These are phyloP conservation scores for Oxytorus armatus DNA, from an alignment of 2,888 invertebrate species.

Conservation along the genomic window DNA sequence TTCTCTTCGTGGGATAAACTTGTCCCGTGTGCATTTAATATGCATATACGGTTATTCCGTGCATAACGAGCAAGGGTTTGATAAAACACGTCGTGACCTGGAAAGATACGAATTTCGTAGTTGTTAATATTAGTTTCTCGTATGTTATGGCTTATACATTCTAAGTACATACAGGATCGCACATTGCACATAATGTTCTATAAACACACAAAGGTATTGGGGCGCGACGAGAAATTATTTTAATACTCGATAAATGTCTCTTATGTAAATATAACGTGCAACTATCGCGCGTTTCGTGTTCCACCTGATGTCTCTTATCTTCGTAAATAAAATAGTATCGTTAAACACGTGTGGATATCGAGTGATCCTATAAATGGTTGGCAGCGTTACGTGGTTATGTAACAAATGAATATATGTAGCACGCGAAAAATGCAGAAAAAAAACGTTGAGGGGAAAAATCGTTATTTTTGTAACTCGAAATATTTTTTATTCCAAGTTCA, in stretches of 20 bases:
- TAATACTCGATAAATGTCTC: constrained; percentile 40
- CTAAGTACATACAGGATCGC: constrained; percentile 35
- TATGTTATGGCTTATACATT: constrained; percentile 20
- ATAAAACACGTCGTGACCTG: constrained; percentile 63
- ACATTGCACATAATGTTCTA: constrained; percentile 17
- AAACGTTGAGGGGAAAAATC: not conserved
- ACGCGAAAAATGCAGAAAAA: too few species aligned
- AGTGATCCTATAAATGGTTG: too few species aligned
- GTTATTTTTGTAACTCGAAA: too few species aligned
- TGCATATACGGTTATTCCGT: constrained; percentile 30
- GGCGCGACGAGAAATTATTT: constrained; percentile 31
- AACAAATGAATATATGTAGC: too few species aligned
- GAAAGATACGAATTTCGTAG: constrained; percentile 66
- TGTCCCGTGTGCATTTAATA: constrained; percentile 5
- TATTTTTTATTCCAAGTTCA: too few species aligned
- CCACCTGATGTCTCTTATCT: constrained; percentile 37
- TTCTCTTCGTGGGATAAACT: too few species aligned
- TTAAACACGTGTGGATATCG: constrained; percentile 55
- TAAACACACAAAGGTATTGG: too few species aligned
- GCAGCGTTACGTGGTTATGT: too few species aligned
- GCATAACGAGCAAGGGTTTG: constrained; percentile 25
- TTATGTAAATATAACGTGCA: constrained; percentile 17
- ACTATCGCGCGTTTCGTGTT: constrained; percentile 1
- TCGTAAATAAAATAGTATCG: constrained; percentile 45
- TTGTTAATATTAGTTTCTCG: constrained; percentile 14